Evolutionary conservation across 53 echinoderm and acorn worm genomes (phyloP), one percentile per base, ranked within the genome.

Genomic region (Apostichopus leukothele): DNA sequence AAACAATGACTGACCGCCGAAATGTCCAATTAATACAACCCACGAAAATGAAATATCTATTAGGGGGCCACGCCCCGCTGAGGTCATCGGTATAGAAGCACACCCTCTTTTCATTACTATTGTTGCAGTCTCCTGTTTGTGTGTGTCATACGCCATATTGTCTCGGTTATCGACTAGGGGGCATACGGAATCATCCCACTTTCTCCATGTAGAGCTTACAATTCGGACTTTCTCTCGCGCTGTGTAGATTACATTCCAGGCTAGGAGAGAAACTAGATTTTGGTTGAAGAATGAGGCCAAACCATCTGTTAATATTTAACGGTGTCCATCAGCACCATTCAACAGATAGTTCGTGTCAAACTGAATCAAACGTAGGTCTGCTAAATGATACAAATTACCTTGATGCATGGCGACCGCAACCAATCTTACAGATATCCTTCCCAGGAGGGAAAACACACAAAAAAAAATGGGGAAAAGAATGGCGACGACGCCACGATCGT

Each of bases 261-360:
- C 57, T 9, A 0, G 8, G 57, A 57, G 8, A 57, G 10, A 5
- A 9, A 57, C 57, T 57, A 57, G 14, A 71, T 71, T 16, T 71
- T 16, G 14, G 18, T 71, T 16, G n/a, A 71, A 71, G 81, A 81
- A 81, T 54, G 54, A 59, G 81, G 54, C 9, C 54, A 25, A 50
- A 55, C 81, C 81, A 81, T 81, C 81, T 81, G 81, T 54, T 52
- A 54, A 55, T 54, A 23, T 22, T 81, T 81, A 81, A 23, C 21
- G 21, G 8, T 19, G 53, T 59, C 81, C 20, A 51, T 59, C 60
- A 53, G 25, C 23, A 7, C 21, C 22, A 5, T 53, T 57, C 55
- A 51, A 23, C 54, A 81, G 81, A 81, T 81, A 81, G 54, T 54
- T 81, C 59, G 5, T 81, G 81, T 81, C 81, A 81, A 21, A 7